Base-by-base conservation (phyloP, 2,888 invertebrate species). In the Bombylius major region DNA sequence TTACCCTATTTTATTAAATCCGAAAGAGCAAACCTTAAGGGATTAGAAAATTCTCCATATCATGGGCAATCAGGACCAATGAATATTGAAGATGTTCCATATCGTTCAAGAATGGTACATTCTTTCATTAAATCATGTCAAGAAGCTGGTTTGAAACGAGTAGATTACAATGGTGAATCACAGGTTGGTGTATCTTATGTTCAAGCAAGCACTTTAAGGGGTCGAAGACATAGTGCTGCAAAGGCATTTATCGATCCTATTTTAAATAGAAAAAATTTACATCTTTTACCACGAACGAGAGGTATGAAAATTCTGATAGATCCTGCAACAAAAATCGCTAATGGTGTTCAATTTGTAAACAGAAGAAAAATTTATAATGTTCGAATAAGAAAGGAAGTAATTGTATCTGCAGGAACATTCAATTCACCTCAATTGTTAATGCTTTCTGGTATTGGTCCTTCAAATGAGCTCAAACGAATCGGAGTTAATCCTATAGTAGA, bases 341-440 rank as follows among this genome's bases (percentile, higher is more conserved):
- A 79, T 58, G 87, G 86, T 1, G 82, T 88, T 0, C 76, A 83
- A 62, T 86, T 82, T 61, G 70, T 79, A 4, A 77, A 80, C 54
- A 75, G 81, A 33, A 74, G 73, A 44, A 56, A 69, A 42, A 67
- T 65, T 48, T 70, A 72, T 60, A 73, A 69, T 13, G 80, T 80
- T 1, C 71, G 68, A 52, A 87, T 84, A 0, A 78, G 78, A 4
- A 87, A 84, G 66, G 90, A 89, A 74, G 83, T 94, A 0, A 86
- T 94, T 59, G 66, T 93, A 44, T 84, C 87, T 49, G 89, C 88
- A 6, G 93, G 94, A 1, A 81, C 90, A 3, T 84, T 94, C 60
- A 88, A 87, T 65, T 86, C 89, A 1, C 89, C 93, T 0, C 93
- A 94, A 70, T 69, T 94, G 4, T 77, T 94, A 13, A 88, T 93